These are phyloP conservation scores for Drosophila cracens DNA, from an alignment of 2,888 invertebrate genomes.

Conservation along the genomic window DNA sequence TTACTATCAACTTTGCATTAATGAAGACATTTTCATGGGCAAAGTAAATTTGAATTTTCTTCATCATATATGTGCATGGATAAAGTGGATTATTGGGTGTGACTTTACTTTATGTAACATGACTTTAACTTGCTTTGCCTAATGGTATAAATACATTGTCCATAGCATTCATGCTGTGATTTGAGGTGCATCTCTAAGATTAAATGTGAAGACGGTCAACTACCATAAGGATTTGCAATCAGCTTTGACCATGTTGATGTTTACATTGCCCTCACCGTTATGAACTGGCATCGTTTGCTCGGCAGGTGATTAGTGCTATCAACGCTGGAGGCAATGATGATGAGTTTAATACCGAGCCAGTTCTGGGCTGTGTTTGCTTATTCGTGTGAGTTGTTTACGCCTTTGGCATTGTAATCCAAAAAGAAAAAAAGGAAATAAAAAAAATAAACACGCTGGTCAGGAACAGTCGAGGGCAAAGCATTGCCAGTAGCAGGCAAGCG, in stretches of 20 bases:
- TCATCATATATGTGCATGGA: not conserved
- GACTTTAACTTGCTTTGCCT: not conserved
- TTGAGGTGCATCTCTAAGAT: constrained; percentile 23
- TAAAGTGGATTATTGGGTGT: not conserved
- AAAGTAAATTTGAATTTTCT: not conserved
- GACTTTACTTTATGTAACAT: not conserved
- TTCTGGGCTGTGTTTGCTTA: not conserved
- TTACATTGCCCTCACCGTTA: constrained; percentile 38
- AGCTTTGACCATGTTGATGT: constrained; percentile 37
- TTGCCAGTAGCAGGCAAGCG: constrained; percentile 52
- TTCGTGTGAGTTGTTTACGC: constrained; percentile 39
- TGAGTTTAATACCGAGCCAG: constrained; percentile 29
- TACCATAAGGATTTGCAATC: constrained; percentile 47
- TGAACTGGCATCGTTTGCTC: constrained; percentile 37
- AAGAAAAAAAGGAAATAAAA: constrained; percentile 4
- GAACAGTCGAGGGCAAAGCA: constrained; percentile 17
- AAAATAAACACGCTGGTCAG: constrained; percentile 5
- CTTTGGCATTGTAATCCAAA: constrained; percentile 43
- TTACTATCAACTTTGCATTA: not conserved
- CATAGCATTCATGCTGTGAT: not conserved
- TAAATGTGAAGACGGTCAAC: constrained; percentile 3
- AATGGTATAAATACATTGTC: not conserved
- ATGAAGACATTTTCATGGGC: not conserved
- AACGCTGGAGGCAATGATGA: constrained; percentile 46
- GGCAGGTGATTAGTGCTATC: constrained; percentile 68